Evolutionary conservation across 2,113 vertebrate genomes (phyloP).

Genomic region (Capreolus pygargus): DNA sequence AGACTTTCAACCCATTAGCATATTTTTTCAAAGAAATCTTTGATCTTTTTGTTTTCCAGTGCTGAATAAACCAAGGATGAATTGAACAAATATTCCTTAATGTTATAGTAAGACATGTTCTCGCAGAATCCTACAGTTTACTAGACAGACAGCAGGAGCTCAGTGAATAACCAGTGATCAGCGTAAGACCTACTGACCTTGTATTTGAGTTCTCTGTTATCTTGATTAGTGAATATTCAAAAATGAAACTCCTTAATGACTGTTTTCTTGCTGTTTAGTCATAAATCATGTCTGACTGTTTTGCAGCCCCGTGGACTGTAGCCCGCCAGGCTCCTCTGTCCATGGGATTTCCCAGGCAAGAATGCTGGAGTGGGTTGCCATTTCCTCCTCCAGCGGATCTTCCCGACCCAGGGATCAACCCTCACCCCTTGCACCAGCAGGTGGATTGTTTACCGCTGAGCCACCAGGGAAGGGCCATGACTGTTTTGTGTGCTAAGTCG

Average conservation of each 20-base stretch:
- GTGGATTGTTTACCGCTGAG: background rate
- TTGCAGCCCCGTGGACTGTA: background rate
- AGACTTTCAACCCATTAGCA: background rate
- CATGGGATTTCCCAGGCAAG: background rate
- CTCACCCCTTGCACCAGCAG: background rate
- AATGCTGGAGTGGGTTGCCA: background rate
- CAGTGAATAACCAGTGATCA: background rate
- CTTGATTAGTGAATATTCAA: background rate
- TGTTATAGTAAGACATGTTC: background rate
- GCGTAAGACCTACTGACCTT: background rate
- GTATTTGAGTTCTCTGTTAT: background rate
- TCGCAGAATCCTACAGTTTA: background rate
- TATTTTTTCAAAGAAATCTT: background rate
- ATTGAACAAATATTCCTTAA: background rate
- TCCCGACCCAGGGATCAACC: background rate
- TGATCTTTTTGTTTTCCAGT: background rate
- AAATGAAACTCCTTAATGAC: background rate
- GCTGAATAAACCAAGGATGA: background rate
- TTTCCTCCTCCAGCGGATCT: background rate
- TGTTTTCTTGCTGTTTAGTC: background rate
- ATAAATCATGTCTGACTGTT: background rate
- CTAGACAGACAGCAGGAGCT: background rate
- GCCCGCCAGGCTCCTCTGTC: background rate
- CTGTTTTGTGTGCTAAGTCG: background rate
- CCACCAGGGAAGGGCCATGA: background rate